Conservation (phyloP, 2,888 invertebrate species). For the Eupeodes latifasciatus region DNA sequence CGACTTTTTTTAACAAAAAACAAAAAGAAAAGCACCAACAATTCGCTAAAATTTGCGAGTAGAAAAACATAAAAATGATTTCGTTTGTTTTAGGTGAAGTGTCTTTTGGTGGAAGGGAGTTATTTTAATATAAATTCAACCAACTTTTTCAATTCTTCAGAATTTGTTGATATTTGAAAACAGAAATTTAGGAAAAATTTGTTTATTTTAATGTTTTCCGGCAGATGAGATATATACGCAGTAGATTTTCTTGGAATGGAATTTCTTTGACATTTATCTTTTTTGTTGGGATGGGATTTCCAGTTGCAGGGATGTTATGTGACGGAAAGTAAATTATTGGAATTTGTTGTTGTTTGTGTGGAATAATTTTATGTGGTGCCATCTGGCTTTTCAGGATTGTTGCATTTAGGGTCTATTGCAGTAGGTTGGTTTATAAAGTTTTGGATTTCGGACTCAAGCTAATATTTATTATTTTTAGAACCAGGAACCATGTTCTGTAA, state of each 20-base stretch:
- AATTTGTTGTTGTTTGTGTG: constrained; percentile 38
- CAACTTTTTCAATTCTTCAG: background rate
- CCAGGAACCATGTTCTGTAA: too few species aligned
- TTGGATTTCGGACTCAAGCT: too few species aligned
- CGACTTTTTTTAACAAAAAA: background rate
- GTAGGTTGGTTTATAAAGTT: too few species aligned
- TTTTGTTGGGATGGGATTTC: background rate
- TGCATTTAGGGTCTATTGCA: too few species aligned
- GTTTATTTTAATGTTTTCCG: constrained; percentile 61
- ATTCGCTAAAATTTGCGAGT: background rate
- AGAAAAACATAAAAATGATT: background rate
- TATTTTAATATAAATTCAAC: too few species aligned
- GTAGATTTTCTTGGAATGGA: constrained; percentile 69
- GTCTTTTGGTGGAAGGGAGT: background rate
- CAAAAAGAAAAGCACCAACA: background rate
- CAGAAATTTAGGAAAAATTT: constrained; percentile 35
- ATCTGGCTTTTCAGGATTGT: too few species aligned
- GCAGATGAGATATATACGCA: constrained; percentile 64
- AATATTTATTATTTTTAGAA: too few species aligned
- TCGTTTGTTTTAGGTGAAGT: background rate
- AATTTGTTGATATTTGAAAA: constrained; percentile 2
- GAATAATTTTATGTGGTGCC: background rate
- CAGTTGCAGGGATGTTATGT: constrained; percentile 30
- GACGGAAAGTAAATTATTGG: constrained; percentile 34
- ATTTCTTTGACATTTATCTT: constrained; percentile 62